Conservation (phyloP, 2,888 invertebrate genomes). For the Trichacis sp. region DNA sequence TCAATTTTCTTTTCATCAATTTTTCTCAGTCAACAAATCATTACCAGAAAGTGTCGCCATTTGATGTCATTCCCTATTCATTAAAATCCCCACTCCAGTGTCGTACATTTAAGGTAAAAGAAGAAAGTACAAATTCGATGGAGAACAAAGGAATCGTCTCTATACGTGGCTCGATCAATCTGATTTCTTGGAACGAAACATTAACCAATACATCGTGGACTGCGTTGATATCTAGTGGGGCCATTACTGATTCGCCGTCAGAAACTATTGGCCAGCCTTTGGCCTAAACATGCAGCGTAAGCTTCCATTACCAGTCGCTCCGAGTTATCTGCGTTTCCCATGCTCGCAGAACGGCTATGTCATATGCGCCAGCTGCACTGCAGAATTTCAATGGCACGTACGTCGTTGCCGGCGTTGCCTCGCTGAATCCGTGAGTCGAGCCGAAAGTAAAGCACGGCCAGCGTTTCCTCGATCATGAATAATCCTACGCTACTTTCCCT, state of each 20-base stretch:
- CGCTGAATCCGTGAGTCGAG: conserved; percentile 43
- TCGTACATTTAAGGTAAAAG: too few species aligned
- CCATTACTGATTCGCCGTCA: conserved; percentile 46
- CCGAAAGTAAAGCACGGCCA: conserved; percentile 32
- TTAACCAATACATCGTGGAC: conserved; percentile 24
- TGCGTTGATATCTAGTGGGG: conserved; percentile 27
- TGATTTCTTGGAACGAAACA: conserved; percentile 23
- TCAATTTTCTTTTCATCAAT: too few species aligned
- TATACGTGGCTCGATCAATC: conserved; percentile 28
- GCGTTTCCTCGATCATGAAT: conserved; percentile 31
- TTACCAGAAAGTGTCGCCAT: too few species aligned
- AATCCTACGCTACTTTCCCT: conserved; percentile 35
- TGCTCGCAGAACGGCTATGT: conserved; percentile 51
- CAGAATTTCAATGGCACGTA: conserved; percentile 60
- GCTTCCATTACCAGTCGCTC: conserved; percentile 61
- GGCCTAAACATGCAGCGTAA: conserved; percentile 50
- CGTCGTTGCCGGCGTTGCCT: conserved; percentile 52
- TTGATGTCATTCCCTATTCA: too few species aligned
- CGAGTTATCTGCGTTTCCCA: conserved; percentile 66
- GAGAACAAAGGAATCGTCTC: too few species aligned
- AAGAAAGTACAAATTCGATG: too few species aligned
- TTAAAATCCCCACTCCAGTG: too few species aligned
- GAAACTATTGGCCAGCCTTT: conserved; percentile 56
- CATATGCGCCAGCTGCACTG: conserved; percentile 61
- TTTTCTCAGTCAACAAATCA: too few species aligned